A percentile compares a stretch with the other conserved stretches of the same genome.
Evolutionary conservation across 92 coral and sea anemone genomes (phyloP).

Genomic region (Meandrina meandrites): DNA sequence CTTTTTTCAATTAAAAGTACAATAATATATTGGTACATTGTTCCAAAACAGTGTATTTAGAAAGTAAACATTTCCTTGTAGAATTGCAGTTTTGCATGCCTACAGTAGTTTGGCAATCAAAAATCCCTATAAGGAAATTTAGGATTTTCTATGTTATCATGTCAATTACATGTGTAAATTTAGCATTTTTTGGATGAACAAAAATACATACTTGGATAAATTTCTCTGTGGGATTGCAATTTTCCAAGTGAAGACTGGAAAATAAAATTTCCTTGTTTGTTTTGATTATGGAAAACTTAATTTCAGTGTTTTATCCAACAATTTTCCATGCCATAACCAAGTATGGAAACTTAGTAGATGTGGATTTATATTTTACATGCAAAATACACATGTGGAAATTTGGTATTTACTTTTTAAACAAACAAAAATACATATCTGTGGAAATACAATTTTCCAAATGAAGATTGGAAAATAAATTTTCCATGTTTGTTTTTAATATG

Average conservation of each 20-base stretch:
- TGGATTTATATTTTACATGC: background rate
- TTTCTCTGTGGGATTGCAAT: background rate
- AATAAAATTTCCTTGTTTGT: background rate
- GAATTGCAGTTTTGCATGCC: conserved; percentile 19
- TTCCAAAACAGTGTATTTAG: conserved; percentile 8
- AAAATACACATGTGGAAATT: conserved; percentile 11
- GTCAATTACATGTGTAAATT: too few species aligned
- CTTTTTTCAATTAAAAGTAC: background rate
- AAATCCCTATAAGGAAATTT: background rate
- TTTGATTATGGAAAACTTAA: background rate
- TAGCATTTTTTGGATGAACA: too few species aligned
- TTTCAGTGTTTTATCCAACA: background rate
- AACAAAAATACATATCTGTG: background rate
- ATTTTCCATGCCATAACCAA: background rate
- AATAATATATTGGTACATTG: background rate
- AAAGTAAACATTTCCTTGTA: conserved; percentile 8
- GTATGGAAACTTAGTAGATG: background rate
- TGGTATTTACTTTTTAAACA: background rate
- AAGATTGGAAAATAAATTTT: background rate
- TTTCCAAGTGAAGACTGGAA: conserved; percentile 30
- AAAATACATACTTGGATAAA: too few species aligned
- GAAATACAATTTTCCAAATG: background rate
- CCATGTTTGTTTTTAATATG: conserved; percentile 6
- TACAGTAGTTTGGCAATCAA: too few species aligned
- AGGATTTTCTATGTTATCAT: background rate